Percentiles rank a stretch among this genome's conserved stretches.
These are phyloP conservation scores for Spodoptera littoralis DNA, from an alignment of 2,888 invertebrate species.

Conservation along the genomic window DNA sequence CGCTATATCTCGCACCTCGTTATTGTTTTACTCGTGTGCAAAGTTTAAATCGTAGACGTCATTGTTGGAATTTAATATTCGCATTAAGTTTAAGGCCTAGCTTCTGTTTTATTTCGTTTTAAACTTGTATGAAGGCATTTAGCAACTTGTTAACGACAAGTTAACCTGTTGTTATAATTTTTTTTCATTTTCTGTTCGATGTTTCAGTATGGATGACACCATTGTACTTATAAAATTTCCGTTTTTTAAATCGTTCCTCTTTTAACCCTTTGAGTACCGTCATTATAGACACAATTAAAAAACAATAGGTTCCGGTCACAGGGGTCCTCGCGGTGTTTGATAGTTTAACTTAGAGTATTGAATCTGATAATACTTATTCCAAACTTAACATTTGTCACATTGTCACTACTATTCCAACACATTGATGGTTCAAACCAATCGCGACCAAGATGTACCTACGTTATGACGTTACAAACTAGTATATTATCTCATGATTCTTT, in stretches of 20 bases:
- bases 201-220: constrained; percentile 9
- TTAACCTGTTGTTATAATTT: constrained; percentile 31
- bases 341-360: no score
- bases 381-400: no score
- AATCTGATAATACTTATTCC: no score
- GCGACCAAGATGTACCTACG: no score
- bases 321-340: no score
- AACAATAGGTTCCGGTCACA: no score
- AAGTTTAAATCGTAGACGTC: constrained; percentile 19
- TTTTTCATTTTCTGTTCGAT: constrained; percentile 15
- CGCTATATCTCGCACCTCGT: constrained; percentile 14
- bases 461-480: background rate
- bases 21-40: constrained; percentile 16
- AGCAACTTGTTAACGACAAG: constrained; percentile 26
- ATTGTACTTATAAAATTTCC: constrained; percentile 6
- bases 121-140: constrained; percentile 47
- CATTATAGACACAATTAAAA: no score
- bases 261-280: no score
- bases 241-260: no score
- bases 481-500: background rate
- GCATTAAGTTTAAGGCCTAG: constrained; percentile 21
- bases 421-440: background rate
- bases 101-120: constrained; percentile 36
- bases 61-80: constrained; percentile 21
- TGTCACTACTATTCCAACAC: background rate